A percentile compares a stretch with the other conserved stretches of the same genome.
phyloP scores from a whole-genome alignment of 2,113 vertebrate species.

The Dicerorhinus sumatrensis region DNA sequence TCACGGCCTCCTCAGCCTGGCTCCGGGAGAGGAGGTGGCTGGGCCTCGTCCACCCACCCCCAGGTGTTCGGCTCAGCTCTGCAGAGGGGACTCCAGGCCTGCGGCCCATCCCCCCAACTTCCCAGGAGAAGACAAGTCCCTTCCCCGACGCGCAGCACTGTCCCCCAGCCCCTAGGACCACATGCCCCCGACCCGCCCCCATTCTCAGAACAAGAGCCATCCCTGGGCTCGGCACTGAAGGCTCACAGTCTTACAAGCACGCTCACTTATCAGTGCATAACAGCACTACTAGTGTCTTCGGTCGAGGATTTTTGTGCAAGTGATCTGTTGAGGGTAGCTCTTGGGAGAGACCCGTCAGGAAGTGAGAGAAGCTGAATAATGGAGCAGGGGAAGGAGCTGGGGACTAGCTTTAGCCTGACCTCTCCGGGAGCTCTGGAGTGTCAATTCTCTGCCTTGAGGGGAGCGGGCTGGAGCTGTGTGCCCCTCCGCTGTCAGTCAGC shows the following conservation, averaged over 20 bases:
- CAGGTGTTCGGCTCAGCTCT: background rate
- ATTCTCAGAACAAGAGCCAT: background rate
- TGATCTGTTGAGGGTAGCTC: background rate
- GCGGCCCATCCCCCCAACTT: background rate
- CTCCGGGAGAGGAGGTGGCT: background rate
- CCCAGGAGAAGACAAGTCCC: background rate
- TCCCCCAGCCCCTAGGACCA: background rate
- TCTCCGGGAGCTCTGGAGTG: background rate
- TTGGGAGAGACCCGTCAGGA: background rate
- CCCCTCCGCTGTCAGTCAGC: background rate
- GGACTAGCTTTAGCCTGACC: background rate
- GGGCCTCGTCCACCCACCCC: background rate
- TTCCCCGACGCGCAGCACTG: background rate
- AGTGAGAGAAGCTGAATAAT: background rate
- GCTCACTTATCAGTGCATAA: background rate
- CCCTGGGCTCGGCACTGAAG: background rate
- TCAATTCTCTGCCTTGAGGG: background rate
- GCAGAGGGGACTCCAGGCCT: background rate
- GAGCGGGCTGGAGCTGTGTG: background rate
- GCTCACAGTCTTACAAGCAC: too few relatives aligned
- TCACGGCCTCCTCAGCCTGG: background rate
- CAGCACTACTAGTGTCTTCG: background rate
- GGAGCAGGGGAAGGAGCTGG: background rate
- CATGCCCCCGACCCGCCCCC: background rate
- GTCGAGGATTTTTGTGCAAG: background rate